These are phyloP conservation scores for Cynocephalus volans DNA, from an alignment of 2,113 vertebrate genomes.

Conservation along the genomic window DNA sequence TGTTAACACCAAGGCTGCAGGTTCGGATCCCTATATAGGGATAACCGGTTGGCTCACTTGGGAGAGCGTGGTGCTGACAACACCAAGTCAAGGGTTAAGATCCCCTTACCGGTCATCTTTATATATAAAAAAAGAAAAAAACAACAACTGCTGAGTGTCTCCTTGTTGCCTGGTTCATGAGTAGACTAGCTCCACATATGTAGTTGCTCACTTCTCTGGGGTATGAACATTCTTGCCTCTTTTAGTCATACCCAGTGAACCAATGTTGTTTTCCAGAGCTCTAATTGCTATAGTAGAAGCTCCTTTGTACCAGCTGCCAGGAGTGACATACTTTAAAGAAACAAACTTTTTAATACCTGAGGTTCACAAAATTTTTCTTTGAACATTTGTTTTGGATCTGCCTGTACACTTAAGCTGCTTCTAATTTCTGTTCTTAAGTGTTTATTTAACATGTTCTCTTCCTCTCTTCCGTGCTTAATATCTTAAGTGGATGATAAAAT, in stretches of 20 bases:
- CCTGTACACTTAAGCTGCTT: not conserved
- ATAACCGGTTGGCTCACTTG: too few species aligned
- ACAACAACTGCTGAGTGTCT: not conserved
- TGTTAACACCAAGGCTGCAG: too few species aligned
- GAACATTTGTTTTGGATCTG: constrained; percentile 1
- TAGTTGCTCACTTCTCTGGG: not conserved
- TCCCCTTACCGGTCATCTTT: too few species aligned
- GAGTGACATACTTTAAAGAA: constrained; percentile 15
- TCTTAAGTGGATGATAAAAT: constrained; percentile 32
- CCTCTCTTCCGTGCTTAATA: constrained; percentile 5
- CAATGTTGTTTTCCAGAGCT: not conserved
- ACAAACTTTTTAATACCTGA: not conserved
- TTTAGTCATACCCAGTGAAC: not conserved
- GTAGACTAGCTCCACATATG: not conserved
- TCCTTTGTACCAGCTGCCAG: not conserved
- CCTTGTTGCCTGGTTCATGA: not conserved
- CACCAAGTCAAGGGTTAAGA: too few species aligned
- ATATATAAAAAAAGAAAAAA: too few species aligned
- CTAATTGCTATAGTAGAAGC: not conserved
- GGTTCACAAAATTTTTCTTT: not conserved
- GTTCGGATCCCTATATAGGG: too few species aligned
- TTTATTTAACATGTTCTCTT: not conserved
- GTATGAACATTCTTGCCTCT: not conserved
- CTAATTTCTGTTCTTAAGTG: not conserved
- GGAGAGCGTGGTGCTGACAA: too few species aligned